These are phyloP conservation scores for Odocoileus virginianus DNA, from an alignment of 2,113 vertebrate species.

Conservation along the genomic window DNA sequence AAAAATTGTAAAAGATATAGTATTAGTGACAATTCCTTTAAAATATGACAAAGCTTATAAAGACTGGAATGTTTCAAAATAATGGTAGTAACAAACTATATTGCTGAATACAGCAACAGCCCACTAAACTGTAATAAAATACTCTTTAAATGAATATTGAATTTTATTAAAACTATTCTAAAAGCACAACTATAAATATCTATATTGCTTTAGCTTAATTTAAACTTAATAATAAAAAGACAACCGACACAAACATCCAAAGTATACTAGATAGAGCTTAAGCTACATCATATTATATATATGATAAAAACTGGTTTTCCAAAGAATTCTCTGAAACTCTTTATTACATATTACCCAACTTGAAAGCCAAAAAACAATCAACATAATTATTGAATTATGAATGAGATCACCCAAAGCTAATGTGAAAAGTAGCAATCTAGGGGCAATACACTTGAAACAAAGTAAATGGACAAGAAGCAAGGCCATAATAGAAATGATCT, in stretches of 20 bases:
- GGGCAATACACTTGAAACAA: background rate
- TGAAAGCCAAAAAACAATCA: background rate
- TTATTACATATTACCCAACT: background rate
- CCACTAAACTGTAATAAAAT: background rate
- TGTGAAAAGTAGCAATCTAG: background rate
- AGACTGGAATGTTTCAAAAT: constrained; percentile 29
- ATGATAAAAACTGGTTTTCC: background rate
- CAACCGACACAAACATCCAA: constrained; percentile 7
- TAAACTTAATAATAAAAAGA: constrained; percentile 4
- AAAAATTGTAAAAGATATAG: background rate
- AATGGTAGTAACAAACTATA: background rate
- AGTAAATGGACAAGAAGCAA: background rate
- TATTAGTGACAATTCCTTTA: background rate
- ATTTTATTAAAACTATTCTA: constrained; percentile 25
- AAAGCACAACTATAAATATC: background rate
- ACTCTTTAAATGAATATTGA: background rate
- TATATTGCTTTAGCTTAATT: background rate
- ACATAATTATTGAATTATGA: background rate
- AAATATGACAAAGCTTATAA: background rate
- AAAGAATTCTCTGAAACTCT: constrained; percentile 23
- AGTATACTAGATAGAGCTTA: constrained; percentile 17
- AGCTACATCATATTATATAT: background rate
- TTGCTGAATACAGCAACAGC: background rate
- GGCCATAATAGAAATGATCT: background rate
- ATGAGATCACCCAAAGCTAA: background rate